phyloP scores from a whole-genome alignment of 2,888 invertebrate species.

The Lithophane leautieri region DNA sequence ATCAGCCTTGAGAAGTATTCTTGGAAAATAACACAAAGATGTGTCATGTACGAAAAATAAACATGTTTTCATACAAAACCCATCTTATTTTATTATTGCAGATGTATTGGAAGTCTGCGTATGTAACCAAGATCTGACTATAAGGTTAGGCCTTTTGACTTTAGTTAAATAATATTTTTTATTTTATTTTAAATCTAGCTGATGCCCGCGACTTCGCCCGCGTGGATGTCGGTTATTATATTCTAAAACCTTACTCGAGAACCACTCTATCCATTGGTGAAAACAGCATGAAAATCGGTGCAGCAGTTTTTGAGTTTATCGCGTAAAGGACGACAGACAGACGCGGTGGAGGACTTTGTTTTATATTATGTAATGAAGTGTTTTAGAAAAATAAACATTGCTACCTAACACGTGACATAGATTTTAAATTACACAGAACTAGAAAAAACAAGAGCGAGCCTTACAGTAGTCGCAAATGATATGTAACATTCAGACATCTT shows the following conservation, averaged over 20 bases:
- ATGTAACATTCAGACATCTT: too few species aligned
- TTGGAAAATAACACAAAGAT: conserved; percentile 34
- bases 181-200: too few species aligned
- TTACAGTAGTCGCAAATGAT: too few species aligned
- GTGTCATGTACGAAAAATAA: conserved; percentile 44
- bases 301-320: too few species aligned
- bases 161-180: not conserved
- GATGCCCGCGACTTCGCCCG: too few species aligned
- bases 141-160: not conserved
- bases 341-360: too few species aligned
- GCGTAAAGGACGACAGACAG: too few species aligned
- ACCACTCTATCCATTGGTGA: too few species aligned
- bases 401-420: not conserved
- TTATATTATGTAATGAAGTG: too few species aligned
- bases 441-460: not conserved
- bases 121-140: not conserved
- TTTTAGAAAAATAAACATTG: not conserved
- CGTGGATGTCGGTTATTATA: too few species aligned
- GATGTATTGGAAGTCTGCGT: not conserved
- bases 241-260: too few species aligned
- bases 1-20: conserved; percentile 53
- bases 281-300: too few species aligned
- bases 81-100: not conserved
- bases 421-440: not conserved
- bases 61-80: conserved; percentile 4